Evolutionary conservation across 2,797 vertebrate species (phyloP).

Genomic region (Parauchenoglanis ngamensis): DNA sequence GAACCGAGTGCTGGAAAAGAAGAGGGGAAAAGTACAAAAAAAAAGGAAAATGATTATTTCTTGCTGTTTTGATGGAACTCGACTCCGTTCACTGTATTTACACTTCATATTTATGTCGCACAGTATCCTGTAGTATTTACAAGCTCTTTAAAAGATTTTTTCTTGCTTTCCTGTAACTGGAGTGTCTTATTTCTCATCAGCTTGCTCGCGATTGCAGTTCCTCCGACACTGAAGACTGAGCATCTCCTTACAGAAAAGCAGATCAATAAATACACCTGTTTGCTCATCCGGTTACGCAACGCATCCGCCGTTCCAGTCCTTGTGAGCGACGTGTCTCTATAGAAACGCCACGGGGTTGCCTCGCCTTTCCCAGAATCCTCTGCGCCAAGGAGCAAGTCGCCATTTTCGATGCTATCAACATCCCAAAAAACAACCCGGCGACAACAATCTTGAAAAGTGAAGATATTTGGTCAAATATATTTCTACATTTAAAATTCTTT

Average conservation of each 20-base stretch:
- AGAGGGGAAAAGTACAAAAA: neutral
- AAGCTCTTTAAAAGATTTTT: neutral
- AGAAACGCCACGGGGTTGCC: neutral
- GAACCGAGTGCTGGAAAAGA: slow-evolving; percentile 17
- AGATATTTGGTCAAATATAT: too few relatives aligned
- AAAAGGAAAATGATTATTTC: too few relatives aligned
- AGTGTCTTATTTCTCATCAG: neutral
- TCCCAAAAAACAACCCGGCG: too few relatives aligned
- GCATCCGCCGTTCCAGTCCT: too few relatives aligned
- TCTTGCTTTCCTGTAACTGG: neutral
- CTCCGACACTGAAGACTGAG: neutral
- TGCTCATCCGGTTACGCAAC: too few relatives aligned
- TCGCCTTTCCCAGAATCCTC: too few relatives aligned
- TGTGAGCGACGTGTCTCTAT: neutral
- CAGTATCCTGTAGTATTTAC: neutral
- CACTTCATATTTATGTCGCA: neutral
- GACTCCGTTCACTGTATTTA: neutral
- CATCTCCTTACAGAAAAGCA: neutral
- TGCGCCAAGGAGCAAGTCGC: too few relatives aligned
- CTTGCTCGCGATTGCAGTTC: too few relatives aligned
- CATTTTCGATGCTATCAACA: too few relatives aligned
- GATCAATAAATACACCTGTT: too few relatives aligned
- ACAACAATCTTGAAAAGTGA: too few relatives aligned
- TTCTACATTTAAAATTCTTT: too few relatives aligned
- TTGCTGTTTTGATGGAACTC: neutral